A percentile compares a stretch with the other conserved stretches of the same genome.
Conservation (phyloP, 2,113 vertebrate genomes). For the Puffinus mauretanicus region DNA sequence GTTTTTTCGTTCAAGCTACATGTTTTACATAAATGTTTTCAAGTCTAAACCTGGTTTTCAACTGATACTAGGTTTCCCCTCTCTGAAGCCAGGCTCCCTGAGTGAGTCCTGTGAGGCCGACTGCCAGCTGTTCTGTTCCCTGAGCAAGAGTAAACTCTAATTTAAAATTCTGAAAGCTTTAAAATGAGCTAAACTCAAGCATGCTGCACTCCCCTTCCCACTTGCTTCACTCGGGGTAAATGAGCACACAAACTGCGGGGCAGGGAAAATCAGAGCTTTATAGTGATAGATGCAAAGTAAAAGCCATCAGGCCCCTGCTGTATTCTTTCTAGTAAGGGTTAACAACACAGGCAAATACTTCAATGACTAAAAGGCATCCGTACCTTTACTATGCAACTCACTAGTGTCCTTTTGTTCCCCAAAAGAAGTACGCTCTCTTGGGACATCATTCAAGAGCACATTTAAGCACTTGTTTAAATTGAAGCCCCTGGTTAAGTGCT, state of each 20-base stretch:
- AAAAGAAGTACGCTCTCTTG: background rate
- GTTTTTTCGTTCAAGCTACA: background rate
- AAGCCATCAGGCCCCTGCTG: background rate
- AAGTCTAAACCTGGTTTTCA: slow-evolving; percentile 40
- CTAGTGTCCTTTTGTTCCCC: background rate
- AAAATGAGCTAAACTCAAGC: slow-evolving; percentile 16
- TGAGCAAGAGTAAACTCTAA: slow-evolving; percentile 37
- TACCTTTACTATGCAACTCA: background rate
- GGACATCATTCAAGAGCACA: background rate
- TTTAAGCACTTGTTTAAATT: slow-evolving; percentile 13
- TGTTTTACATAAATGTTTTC: slow-evolving; percentile 1
- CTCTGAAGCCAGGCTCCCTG: slow-evolving; percentile 12
- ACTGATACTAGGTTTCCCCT: slow-evolving; percentile 27
- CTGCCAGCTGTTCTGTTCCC: slow-evolving; percentile 49
- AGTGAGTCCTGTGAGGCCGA: slow-evolving; percentile 1
- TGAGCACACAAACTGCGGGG: background rate
- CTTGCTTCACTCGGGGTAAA: background rate
- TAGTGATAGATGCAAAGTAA: background rate
- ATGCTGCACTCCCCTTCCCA: background rate
- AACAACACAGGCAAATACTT: slow-evolving; percentile 9
- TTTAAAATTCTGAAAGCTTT: slow-evolving; percentile 36
- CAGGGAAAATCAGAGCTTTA: background rate
- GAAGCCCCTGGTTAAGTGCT: slow-evolving; percentile 10
- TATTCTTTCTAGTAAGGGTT: background rate
- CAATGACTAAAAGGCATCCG: background rate